Evolutionary conservation across 2,888 invertebrate species (phyloP), one percentile per base, ranked within the genome.

Genomic region (Cerastoderma edule): DNA sequence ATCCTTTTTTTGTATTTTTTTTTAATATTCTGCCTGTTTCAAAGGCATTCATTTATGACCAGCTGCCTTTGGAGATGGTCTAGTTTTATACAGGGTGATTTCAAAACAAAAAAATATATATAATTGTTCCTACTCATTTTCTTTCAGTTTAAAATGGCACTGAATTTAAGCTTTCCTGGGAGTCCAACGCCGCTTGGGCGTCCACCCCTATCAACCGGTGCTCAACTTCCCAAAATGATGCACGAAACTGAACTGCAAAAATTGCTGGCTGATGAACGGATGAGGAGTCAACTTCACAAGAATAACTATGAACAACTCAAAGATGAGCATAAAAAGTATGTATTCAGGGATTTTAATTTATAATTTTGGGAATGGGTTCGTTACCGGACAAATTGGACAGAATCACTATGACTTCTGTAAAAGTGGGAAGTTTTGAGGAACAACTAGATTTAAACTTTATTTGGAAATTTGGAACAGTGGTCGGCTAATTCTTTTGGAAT

Each of bases 251-350:
- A 92, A 80, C 84, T 92, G 39, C 92, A 92, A 70, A 92, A 92
- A 71, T 80, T 92, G 77, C 82, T 93, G 32, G 85, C 92, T 10
- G 92, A 92, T 83, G 93, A 93, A 72, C 88, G 88, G 56, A 90
- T 91, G 84, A 83, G 92, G 48, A 90, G 91, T 64, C 91, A 92
- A 70, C 89, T 91, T 73, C 92, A 92, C 77, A 91, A 88, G 78
- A 91, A 89, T 22, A 92, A 92, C 73, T 92, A 92, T 83, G 90
- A 91, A 76, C 89, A 89, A 35, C 85, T 93, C 30, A 92, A 93
- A 77, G 83, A 88, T 24, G 92, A 92, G 80, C 92, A 92, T 78
- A 87, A 85, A 70, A 89, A 89, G 92, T 92, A 78, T 39, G 60
- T 4, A n/a, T n/a, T n/a, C n/a, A n/a, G n/a, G n/a, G n/a, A n/a